phyloP scores from a whole-genome alignment of 2,113 vertebrate species.

The Damaliscus lunatus region DNA sequence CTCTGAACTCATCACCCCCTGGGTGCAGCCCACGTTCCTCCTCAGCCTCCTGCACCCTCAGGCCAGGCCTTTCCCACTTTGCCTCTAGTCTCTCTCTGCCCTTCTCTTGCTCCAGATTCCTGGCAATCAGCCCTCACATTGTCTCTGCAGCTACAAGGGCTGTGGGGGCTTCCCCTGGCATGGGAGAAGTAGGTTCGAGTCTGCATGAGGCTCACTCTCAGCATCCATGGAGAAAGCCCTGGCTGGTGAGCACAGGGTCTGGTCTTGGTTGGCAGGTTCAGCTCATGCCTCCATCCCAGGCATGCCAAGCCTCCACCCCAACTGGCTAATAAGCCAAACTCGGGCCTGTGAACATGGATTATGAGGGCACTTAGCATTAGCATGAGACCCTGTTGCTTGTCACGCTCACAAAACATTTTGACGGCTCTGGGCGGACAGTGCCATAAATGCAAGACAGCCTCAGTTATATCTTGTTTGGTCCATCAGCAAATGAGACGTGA shows the following conservation, averaged over 20 bases:
- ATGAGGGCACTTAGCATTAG: neutral
- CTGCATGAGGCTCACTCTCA: accelerated
- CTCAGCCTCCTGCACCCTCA: neutral
- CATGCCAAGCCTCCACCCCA: too few species aligned
- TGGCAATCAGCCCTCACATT: neutral
- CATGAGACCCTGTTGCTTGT: neutral
- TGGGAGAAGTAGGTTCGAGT: accelerated
- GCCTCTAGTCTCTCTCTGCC: neutral
- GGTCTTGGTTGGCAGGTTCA: neutral
- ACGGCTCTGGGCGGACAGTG: neutral
- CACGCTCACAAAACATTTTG: neutral
- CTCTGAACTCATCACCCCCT: neutral
- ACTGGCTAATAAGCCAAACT: neutral
- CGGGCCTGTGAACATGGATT: neutral
- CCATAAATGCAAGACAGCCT: slow-evolving; percentile 31
- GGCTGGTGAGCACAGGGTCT: neutral
- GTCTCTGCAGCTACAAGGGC: neutral
- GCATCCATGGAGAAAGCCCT: neutral
- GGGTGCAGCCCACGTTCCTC: neutral
- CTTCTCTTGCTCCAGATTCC: neutral
- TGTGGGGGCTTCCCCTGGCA: neutral
- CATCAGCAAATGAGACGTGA: neutral
- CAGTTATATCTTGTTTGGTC: neutral
- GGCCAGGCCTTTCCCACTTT: neutral
- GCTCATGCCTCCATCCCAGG: accelerated